phyloP scores from a whole-genome alignment of 2,797 vertebrate genomes.

The Steatocranus sp. region DNA sequence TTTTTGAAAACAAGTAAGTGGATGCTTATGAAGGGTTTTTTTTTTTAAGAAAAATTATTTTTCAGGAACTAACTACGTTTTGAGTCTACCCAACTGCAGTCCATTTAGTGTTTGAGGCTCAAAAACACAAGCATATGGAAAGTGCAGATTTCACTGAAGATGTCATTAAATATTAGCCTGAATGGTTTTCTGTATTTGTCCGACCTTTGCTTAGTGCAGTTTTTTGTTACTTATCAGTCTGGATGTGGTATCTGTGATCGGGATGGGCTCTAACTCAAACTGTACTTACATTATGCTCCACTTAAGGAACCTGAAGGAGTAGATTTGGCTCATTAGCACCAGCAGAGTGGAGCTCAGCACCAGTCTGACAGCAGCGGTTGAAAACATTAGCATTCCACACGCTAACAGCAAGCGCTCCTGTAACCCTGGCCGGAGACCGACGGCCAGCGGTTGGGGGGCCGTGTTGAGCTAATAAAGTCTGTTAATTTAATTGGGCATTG shows the following conservation, averaged over 20 bases:
- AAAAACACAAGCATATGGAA: background rate
- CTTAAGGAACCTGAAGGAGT: background rate
- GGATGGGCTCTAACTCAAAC: background rate
- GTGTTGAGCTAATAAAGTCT: slow-evolving; percentile 67
- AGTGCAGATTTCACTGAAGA: background rate
- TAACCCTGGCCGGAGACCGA: slow-evolving; percentile 29
- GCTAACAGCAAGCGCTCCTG: background rate
- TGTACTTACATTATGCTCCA: background rate
- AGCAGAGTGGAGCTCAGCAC: background rate
- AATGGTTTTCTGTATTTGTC: background rate
- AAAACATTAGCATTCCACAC: slow-evolving; percentile 30
- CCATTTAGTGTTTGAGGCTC: background rate
- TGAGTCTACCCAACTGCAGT: background rate
- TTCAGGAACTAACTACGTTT: background rate
- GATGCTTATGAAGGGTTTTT: background rate
- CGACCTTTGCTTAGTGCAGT: background rate
- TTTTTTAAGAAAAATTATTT: background rate
- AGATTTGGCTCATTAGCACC: slow-evolving; percentile 31
- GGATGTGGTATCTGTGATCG: background rate
- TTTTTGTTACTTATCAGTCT: background rate
- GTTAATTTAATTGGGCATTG: slow-evolving; percentile 56
- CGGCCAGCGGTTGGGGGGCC: slow-evolving; percentile 33
- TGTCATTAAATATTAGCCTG: background rate
- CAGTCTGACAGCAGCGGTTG: slow-evolving; percentile 20
- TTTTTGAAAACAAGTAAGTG: background rate